Evolutionary conservation across 2,888 invertebrate species (phyloP), one percentile per base, ranked within the genome.

Genomic region (Phragmatobia fuliginosa): DNA sequence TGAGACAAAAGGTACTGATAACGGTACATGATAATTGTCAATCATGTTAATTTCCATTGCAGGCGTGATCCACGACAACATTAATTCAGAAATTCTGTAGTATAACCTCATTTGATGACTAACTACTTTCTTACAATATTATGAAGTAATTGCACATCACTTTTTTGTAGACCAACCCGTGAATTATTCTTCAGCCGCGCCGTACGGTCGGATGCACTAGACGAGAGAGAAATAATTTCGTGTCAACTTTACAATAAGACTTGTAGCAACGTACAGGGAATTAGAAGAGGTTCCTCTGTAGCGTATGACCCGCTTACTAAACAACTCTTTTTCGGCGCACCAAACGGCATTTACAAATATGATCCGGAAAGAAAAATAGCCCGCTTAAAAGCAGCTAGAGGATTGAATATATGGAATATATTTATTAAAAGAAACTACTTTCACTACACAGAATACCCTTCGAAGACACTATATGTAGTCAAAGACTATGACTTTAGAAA

Each of bases 151-250:
- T n/a, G n/a, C n/a, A n/a, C n/a, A n/a, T n/a, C n/a, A n/a, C n/a
- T 62, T 41, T 18, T 52, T 36, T 7, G 33, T 52, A 64, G 64
- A 56, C 0, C 8, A 25, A 18, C 56, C n/a, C 64, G 64, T 36
- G 56, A 64, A 21, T 56, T 64, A 10, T 64, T 49, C 64, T 64
- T 64, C 64, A 56, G 64, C 36, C 64, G 64, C 21, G 64, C 64
- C 21, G 64, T 36, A 28, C 36, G 64, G 16, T 52, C 49, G 32
- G 63, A 64, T 64, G 63, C 49, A 14, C 33, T 64, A 4, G 8
- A 25, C 33, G 49, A 33, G 8, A n/a, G 52, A 64, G 64, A 56
- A 25, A 64, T 64, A 5, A 36, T 56, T 56, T 36, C 64, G 7
- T 64, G 64, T 56, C 52, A 45, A 25, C 36, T 65, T 33, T 25